Conservation (phyloP, 2,113 vertebrate genomes). For the Ciconia stormi region DNA sequence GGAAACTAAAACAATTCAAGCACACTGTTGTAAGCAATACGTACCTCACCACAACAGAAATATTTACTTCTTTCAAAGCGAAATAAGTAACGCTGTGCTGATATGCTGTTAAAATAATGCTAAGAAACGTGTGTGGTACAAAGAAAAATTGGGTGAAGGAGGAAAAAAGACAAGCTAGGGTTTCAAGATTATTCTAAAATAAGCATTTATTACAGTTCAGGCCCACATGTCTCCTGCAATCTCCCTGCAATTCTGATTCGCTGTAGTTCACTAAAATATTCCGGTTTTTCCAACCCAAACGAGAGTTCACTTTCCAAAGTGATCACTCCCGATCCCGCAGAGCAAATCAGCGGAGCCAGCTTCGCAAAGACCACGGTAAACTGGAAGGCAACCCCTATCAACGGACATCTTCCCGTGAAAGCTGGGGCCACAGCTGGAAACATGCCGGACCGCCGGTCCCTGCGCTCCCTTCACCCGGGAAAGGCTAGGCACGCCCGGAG, state of each 20-base stretch:
- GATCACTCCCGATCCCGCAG: accelerated
- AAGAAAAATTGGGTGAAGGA: accelerated
- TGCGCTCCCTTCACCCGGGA: accelerated
- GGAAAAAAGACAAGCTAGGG: too few relatives aligned
- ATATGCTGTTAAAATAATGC: accelerated
- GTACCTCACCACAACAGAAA: accelerated
- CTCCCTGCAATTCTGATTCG: not conserved
- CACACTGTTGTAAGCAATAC: accelerated
- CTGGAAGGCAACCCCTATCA: accelerated
- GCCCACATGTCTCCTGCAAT: not conserved
- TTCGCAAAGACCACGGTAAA: accelerated
- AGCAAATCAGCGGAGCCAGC: accelerated
- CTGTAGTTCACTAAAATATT: accelerated
- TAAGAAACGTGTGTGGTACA: accelerated
- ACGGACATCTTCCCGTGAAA: accelerated
- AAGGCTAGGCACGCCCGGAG: not conserved
- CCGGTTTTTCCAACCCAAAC: not conserved
- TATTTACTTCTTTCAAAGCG: accelerated
- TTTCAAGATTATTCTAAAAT: not conserved
- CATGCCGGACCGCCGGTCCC: accelerated
- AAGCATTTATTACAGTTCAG: not conserved
- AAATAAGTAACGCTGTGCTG: accelerated
- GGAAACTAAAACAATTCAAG: accelerated
- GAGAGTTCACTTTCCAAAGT: not conserved
- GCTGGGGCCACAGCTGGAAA: too few relatives aligned